Base-by-base conservation (phyloP, 2,888 invertebrate species). In the Germaria angustata region DNA sequence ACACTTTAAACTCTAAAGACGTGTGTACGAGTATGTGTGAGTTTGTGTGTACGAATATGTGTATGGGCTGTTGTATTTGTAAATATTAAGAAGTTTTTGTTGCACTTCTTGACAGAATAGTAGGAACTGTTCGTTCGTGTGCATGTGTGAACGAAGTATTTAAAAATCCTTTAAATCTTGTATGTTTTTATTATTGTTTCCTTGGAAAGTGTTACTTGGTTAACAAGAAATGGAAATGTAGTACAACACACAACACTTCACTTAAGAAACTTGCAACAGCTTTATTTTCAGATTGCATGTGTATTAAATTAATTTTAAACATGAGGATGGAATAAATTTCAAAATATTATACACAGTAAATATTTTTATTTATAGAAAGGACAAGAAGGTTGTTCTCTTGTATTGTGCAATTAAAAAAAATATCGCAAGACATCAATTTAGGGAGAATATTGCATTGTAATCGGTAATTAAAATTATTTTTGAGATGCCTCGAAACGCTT, bases 131-230 rank as follows among this genome's bases (percentile, higher is more conserved):
- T 34, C 9, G 20, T 32, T 34, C 9, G 63, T 55, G 5, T 44
- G 76, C 13, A 24, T 51, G 59, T 61, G 13, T 24, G 22, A 51
- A 32, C n/a, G 9, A 59, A 76, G 66, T 49, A 49, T 59, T 76
- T 57, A 76, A 66, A 65, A 51, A 77, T 68, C 68, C 41, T 61
- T 77, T 68, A 68, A 76, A 76, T 68, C 66, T 28, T 68, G 24
- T 41, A 24, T 28, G 28, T 36, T 49, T 61, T 36, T n/a, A 7
- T 17, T 41, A 15, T 20, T 63, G 20, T 28, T 24, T 65, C 22
- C 17, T 22, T 59, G 24, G 24, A 24, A 75, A 75, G 55, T 55
- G 65, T 75, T 75, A 17, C 34, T 66, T 46, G 55, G 24, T 36
- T 17, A 17, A 41, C 68, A 69, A 69, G 66, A 51, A 49, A 36